Base-by-base conservation (phyloP, 2,797 vertebrate species). In the Echiichthys vipera region DNA sequence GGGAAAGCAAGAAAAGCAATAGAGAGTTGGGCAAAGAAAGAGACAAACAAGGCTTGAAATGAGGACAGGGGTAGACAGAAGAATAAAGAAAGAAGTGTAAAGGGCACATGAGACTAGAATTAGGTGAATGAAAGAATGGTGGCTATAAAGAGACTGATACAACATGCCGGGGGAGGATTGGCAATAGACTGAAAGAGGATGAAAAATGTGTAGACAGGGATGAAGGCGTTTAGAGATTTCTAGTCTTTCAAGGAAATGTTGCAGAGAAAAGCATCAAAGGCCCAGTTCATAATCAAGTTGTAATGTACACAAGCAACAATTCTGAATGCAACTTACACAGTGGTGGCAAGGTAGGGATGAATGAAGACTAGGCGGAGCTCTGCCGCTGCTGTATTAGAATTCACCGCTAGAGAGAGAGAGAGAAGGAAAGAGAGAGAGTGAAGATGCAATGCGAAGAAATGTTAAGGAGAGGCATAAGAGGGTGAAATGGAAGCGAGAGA, bases 351-450 rank as follows among this genome's bases (percentile, higher is more conserved):
- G 77, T 65, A 81, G 87, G 84, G 91, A 91, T 93, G 93, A 92
- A 93, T 92, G 91, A 81, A 92, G 80, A 90, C 87, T 62, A 87
- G 90, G 90, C 84, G 83, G 90, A 91, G 89, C 90, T 89, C 79
- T 85, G 80, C 72, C 45, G 64, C 77, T 83, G 89, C 82, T 91
- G 81, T 89, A 84, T 88, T 90, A 89, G 77, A 88, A 89, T 90
- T 85, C 89, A 84, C 77, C 37, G 22, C 55, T 77, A 70, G 74
- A 62, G 80, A 86, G 88, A 84, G 80, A 70, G 58, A 43, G 68
- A 70, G 59, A 65, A 34, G 58, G 82, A 62, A 58, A 63, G 84
- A 53, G 67, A 71, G 66, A 56, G 77, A 73, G 63, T 50, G 73
- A 72, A 84, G 76, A 88, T 77, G 80, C 80, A 82, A 68, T 74